A percentile compares a stretch with the other conserved stretches of the same genome.
These are phyloP conservation scores for Virgularia gustaviana DNA, from an alignment of 92 coral and sea anemone genomes.

Conservation along the genomic window DNA sequence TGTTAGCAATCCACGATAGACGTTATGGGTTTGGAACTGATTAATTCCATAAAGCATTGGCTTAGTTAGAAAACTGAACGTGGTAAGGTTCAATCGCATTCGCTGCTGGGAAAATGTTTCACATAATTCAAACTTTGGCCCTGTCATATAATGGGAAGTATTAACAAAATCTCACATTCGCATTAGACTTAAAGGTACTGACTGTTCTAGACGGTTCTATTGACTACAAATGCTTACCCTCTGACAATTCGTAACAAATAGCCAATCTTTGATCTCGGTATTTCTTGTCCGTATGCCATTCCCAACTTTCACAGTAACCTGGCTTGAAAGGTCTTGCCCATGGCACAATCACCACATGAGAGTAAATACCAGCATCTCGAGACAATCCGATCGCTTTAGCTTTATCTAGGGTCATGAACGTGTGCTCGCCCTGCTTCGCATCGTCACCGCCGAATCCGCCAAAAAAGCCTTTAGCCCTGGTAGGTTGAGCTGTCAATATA, in stretches of 20 bases:
- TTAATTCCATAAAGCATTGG: too few species aligned
- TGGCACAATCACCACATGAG: constrained; percentile 92
- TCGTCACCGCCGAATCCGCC: not conserved
- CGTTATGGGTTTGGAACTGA: too few species aligned
- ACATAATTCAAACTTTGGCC: too few species aligned
- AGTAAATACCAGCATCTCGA: constrained; percentile 66
- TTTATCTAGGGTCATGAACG: constrained; percentile 42
- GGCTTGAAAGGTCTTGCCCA: constrained; percentile 94
- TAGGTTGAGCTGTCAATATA: not conserved
- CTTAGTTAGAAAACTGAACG: too few species aligned
- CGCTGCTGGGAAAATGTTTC: too few species aligned
- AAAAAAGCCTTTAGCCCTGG: not conserved
- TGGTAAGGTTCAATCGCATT: too few species aligned
- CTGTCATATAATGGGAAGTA: not conserved
- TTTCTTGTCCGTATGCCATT: constrained; percentile 95
- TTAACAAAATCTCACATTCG: not conserved
- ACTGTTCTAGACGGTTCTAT: not conserved
- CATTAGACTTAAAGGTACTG: not conserved
- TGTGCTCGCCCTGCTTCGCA: constrained; percentile 10
- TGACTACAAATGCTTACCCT: too few species aligned
- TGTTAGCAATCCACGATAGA: too few species aligned
- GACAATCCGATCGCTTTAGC: constrained; percentile 58
- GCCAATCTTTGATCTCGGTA: constrained; percentile 77
- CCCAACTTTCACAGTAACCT: constrained; percentile 96
- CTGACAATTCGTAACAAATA: constrained; percentile 74